These are phyloP conservation scores for Isurus oxyrinchus DNA, from an alignment of 2,113 vertebrate genomes.

Conservation along the genomic window DNA sequence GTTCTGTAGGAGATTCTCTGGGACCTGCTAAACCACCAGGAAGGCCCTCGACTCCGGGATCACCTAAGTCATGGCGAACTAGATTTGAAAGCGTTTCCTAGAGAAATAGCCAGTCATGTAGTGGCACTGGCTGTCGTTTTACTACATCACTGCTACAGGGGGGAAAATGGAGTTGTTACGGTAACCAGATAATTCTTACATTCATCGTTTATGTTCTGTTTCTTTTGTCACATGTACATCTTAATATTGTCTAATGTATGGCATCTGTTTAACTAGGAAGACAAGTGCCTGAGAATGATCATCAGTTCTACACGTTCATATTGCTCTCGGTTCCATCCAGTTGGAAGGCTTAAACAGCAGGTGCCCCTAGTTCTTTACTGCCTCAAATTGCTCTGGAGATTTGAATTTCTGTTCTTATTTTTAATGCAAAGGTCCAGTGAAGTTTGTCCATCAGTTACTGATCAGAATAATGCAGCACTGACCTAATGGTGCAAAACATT, in stretches of 20 bases:
- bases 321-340: conserved; percentile 56
- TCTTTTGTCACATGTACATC: background rate
- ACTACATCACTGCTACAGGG: conserved; percentile 47
- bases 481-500: background rate
- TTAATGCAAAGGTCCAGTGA: background rate
- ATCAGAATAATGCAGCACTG: background rate
- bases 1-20: conserved; percentile 63
- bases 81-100: conserved; percentile 52
- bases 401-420: background rate
- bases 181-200: background rate
- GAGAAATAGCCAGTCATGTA: conserved; percentile 50
- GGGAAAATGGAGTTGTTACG: background rate
- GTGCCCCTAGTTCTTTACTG: conserved; percentile 43
- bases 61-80: conserved; percentile 66
- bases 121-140: conserved; percentile 56
- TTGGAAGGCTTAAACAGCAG: conserved; percentile 54
- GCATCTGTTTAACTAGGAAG: conserved; percentile 51
- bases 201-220: background rate
- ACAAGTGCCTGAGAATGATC: conserved; percentile 41
- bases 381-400: background rate
- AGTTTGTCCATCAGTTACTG: background rate
- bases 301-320: conserved; percentile 48
- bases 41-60: conserved; percentile 64
- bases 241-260: background rate
- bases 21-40: conserved; percentile 67